These are phyloP conservation scores for Petromus typicus DNA, from an alignment of 2,113 vertebrate genomes.

Conservation along the genomic window DNA sequence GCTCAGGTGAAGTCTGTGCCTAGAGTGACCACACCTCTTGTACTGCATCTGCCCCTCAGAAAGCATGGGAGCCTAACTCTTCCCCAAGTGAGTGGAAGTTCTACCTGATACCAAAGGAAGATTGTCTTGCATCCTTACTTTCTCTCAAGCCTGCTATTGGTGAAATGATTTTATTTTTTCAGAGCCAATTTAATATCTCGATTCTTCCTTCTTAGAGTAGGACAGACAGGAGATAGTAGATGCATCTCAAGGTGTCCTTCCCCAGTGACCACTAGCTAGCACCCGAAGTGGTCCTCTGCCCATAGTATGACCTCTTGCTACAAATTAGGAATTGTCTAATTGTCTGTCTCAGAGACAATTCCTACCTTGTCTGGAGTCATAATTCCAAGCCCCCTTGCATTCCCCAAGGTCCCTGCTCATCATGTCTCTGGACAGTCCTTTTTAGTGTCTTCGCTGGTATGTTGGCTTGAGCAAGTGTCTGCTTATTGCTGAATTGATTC, in stretches of 20 bases:
- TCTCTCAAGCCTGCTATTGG: neutral
- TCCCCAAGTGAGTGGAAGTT: neutral
- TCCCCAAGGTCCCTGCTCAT: neutral
- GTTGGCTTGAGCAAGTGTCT: rapidly evolving
- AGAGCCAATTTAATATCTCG: neutral
- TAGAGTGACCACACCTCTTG: rapidly evolving
- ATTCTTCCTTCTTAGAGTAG: neutral
- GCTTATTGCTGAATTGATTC: neutral
- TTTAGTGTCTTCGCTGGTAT: rapidly evolving
- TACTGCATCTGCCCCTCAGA: neutral
- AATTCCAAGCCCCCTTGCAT: neutral
- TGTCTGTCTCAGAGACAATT: neutral
- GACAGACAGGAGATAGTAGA: neutral
- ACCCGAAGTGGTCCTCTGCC: neutral
- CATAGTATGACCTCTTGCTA: neutral
- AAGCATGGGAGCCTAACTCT: neutral
- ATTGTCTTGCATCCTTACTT: neutral
- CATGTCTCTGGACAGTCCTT: neutral
- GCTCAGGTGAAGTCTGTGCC: neutral
- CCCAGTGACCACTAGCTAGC: neutral
- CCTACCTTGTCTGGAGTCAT: neutral
- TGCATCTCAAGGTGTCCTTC: rapidly evolving
- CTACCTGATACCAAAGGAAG: no score
- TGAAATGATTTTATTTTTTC: neutral
- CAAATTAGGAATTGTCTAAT: neutral